Conservation (phyloP, 2,113 vertebrate genomes). For the Ageneiosus marmoratus region DNA sequence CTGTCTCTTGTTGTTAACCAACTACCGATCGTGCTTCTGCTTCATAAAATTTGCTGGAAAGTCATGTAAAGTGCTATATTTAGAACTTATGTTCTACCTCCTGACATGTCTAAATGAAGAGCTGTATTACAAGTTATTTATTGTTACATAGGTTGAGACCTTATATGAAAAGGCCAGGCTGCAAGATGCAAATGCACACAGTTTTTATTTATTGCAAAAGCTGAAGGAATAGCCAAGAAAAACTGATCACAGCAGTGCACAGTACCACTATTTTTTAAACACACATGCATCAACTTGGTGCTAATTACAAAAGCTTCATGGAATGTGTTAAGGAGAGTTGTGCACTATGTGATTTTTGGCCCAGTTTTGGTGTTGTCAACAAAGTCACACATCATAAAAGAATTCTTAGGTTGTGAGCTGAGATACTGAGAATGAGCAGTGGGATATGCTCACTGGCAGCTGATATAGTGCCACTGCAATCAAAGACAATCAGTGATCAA, state of each 20-base stretch:
- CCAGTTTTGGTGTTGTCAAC: not conserved
- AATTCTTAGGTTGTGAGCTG: not conserved
- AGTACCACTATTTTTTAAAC: not conserved
- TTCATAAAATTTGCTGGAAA: not conserved
- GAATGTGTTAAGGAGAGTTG: not conserved
- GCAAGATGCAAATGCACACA: not conserved
- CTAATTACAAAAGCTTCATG: not conserved
- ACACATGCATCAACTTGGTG: not conserved
- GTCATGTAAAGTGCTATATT: not conserved
- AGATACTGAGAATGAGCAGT: not conserved
- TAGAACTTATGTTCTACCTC: not conserved
- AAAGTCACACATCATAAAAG: not conserved
- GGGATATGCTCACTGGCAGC: not conserved
- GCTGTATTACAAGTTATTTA: constrained; percentile 9
- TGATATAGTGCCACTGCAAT: not conserved
- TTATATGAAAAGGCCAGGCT: not conserved
- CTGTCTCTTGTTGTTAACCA: not conserved
- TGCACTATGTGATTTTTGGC: not conserved
- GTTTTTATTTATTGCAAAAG: not conserved
- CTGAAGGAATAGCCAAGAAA: not conserved
- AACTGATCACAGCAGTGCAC: not conserved
- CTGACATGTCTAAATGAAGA: constrained; percentile 5
- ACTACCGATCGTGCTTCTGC: not conserved
- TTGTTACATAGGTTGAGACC: not conserved
- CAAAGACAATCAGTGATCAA: not conserved